phyloP scores from a whole-genome alignment of 2,797 vertebrate genomes.

The Darevskia nairensis region DNA sequence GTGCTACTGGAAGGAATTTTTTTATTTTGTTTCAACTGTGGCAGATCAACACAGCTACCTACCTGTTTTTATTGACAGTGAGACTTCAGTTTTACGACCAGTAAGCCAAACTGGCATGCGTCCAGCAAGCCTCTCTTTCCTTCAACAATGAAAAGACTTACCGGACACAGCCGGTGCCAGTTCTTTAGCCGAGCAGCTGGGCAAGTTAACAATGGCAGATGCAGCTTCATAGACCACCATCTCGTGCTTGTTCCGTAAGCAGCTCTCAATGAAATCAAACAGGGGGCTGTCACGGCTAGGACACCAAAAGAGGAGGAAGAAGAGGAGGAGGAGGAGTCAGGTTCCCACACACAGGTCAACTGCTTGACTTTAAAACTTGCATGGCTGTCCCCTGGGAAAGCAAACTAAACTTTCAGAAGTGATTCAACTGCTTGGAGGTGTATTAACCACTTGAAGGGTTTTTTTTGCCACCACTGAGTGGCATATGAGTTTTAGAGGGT shows the following conservation, averaged over 20 bases:
- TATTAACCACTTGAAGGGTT: no score
- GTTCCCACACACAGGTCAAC: neutral
- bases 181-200: constrained; percentile 84
- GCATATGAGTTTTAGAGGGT: no score
- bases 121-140: neutral
- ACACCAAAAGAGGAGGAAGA: constrained; percentile 10
- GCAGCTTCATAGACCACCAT: constrained; percentile 87
- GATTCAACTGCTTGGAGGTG: no score
- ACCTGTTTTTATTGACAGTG: neutral
- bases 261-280: constrained; percentile 85
- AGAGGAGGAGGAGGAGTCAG: neutral
- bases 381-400: neutral
- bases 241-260: constrained; percentile 84
- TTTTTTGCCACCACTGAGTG: no score
- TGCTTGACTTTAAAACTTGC: neutral
- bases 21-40: no score
- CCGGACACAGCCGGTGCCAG: constrained; percentile 84
- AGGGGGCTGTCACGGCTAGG: constrained; percentile 81
- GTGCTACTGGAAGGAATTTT: no score
- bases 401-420: neutral
- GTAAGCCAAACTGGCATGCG: neutral
- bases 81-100: constrained; percentile 22
- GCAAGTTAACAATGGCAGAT: constrained; percentile 83
- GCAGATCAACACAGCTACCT: no score
- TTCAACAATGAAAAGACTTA: neutral